These are phyloP conservation scores for Otolemur garnettii DNA, from an alignment of 2,113 vertebrate species.

Conservation along the genomic window DNA sequence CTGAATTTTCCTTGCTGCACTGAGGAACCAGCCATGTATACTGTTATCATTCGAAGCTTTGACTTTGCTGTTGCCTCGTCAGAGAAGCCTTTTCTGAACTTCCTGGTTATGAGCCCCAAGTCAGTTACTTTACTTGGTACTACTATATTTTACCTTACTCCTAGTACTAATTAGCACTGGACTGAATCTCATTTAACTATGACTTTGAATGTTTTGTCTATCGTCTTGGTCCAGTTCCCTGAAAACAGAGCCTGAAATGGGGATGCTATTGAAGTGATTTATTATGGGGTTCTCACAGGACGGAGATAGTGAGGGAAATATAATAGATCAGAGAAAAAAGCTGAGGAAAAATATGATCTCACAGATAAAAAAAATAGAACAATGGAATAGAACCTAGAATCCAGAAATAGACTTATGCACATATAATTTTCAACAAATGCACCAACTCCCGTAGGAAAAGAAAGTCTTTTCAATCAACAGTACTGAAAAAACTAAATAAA, in stretches of 20 bases:
- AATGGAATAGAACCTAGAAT: neutral
- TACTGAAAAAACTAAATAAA: neutral
- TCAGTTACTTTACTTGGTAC: neutral
- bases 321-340: neutral
- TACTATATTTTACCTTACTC: neutral
- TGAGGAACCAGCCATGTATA: neutral
- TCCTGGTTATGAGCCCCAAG: too few relatives aligned
- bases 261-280: neutral
- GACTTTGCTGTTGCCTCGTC: neutral
- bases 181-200: neutral
- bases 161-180: neutral
- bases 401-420: neutral
- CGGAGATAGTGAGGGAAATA: neutral
- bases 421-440: neutral
- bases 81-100: neutral
- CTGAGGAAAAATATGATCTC: neutral
- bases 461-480: neutral
- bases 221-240: neutral
- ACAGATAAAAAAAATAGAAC: neutral
- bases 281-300: neutral
- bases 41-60: neutral
- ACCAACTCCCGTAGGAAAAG: neutral
- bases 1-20: neutral
- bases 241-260: neutral
- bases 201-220: neutral